A percentile compares a stretch with the other conserved stretches of the same genome.
These are phyloP conservation scores for Uropetala carovei DNA, from an alignment of 2,888 invertebrate species.

Conservation along the genomic window DNA sequence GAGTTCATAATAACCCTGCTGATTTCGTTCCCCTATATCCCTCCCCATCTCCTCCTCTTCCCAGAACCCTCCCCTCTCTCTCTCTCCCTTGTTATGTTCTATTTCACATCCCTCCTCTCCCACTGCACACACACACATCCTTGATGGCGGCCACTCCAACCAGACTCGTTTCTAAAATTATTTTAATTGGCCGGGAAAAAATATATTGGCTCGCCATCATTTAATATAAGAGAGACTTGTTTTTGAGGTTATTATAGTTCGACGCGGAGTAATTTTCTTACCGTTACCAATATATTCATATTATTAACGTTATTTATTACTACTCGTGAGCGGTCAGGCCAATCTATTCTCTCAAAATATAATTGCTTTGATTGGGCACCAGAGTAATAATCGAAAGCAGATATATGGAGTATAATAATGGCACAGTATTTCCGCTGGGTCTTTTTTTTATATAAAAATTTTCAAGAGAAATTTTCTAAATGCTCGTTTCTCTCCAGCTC, in stretches of 20 bases:
- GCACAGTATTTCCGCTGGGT: neutral
- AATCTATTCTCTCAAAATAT: slow-evolving; percentile 42
- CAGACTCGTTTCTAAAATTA: slow-evolving; percentile 48
- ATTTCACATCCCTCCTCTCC: neutral
- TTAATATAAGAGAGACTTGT: slow-evolving; percentile 34
- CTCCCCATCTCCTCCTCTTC: neutral
- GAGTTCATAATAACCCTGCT: slow-evolving; percentile 64
- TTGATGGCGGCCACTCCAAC: slow-evolving; percentile 29
- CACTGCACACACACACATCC: neutral
- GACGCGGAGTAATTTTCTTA: slow-evolving; percentile 42
- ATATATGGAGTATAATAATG: slow-evolving; percentile 34
- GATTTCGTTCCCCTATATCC: slow-evolving; percentile 48
- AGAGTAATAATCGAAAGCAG: slow-evolving; percentile 40
- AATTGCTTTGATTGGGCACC: slow-evolving; percentile 50
- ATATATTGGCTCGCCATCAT: slow-evolving; percentile 53
- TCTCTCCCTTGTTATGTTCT: neutral
- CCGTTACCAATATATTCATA: slow-evolving; percentile 57
- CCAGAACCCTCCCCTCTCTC: neutral
- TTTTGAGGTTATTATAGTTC: slow-evolving; percentile 29
- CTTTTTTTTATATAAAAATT: slow-evolving; percentile 1
- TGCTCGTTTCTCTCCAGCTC: neutral
- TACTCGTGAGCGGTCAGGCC: slow-evolving; percentile 45
- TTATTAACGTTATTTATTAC: slow-evolving; percentile 48
- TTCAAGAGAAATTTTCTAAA: slow-evolving; percentile 25
- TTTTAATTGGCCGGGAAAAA: slow-evolving; percentile 61